phyloP scores from a whole-genome alignment of 2,888 invertebrate genomes.

The Melanargia galathea region DNA sequence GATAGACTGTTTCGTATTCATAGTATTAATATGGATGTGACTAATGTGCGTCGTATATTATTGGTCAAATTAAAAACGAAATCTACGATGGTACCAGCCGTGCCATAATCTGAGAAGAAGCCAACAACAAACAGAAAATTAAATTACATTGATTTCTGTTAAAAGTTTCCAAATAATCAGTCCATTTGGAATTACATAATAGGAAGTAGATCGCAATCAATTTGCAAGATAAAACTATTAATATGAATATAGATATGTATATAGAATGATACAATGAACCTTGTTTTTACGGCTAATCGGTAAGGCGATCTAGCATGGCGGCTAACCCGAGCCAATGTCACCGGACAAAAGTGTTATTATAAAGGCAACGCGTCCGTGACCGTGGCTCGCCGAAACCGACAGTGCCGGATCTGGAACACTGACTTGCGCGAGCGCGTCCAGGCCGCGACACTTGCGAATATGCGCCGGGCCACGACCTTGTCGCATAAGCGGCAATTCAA shows the following conservation, averaged over 20 bases:
- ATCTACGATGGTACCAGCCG: no score
- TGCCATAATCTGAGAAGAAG: no score
- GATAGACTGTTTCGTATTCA: no score
- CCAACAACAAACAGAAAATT: no score
- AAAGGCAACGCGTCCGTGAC: slow-evolving; percentile 66
- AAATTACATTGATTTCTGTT: no score
- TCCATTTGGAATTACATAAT: no score
- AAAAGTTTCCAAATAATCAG: no score
- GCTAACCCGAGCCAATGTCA: slow-evolving; percentile 29
- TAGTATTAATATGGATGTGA: no score
- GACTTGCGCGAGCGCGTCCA: slow-evolving; percentile 47
- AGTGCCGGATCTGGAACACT: slow-evolving; percentile 63
- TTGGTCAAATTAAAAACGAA: no score
- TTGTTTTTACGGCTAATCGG: slow-evolving; percentile 7
- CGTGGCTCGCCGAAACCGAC: slow-evolving; percentile 68
- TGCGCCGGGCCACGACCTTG: slow-evolving; percentile 28
- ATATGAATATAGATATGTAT: slow-evolving; percentile 1
- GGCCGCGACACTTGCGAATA: slow-evolving; percentile 27
- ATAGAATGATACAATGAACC: slow-evolving; percentile 5
- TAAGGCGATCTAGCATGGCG: slow-evolving; percentile 6
- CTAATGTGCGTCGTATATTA: no score
- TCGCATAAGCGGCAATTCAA: not conserved
- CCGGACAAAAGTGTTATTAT: slow-evolving; percentile 33
- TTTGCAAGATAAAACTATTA: slow-evolving; percentile 13
- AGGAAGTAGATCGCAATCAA: slow-evolving; percentile 9